These are phyloP conservation scores for Ladona fulva DNA, from an alignment of 1,140 invertebrate species.

Conservation along the genomic window DNA sequence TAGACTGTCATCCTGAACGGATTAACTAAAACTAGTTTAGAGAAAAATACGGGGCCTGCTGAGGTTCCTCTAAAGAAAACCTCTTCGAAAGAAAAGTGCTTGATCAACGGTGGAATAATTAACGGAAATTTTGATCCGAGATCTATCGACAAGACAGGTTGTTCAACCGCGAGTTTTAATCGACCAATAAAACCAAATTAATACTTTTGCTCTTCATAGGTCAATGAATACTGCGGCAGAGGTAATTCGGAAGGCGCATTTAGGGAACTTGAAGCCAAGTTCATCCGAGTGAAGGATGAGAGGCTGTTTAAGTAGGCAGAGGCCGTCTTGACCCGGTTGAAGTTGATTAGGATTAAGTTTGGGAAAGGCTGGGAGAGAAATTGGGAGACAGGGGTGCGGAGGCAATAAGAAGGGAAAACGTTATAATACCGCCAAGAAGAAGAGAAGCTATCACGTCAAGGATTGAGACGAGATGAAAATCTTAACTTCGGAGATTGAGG, in stretches of 20 bases:
- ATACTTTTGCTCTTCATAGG: not conserved
- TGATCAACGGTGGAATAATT: too few relatives aligned
- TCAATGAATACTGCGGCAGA: not conserved
- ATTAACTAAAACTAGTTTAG: too few relatives aligned
- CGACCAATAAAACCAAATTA: not conserved
- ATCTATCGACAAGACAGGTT: too few relatives aligned
- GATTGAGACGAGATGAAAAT: too few relatives aligned
- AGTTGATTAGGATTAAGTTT: constrained; percentile 3
- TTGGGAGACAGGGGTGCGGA: not conserved
- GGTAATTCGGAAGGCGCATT: not conserved
- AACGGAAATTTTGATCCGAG: too few relatives aligned
- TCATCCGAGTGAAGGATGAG: not conserved
- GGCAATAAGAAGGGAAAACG: not conserved
- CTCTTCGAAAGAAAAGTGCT: too few relatives aligned
- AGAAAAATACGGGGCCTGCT: too few relatives aligned
- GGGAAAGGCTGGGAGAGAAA: not conserved
- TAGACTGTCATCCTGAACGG: too few relatives aligned
- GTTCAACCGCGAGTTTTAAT: not conserved
- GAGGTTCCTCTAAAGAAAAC: too few relatives aligned
- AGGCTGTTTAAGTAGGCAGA: not conserved
- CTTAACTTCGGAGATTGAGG: too few relatives aligned
- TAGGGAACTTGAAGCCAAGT: not conserved
- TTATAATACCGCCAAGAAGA: too few relatives aligned
- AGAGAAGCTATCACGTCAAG: too few relatives aligned
- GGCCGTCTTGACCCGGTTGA: not conserved